Conservation (phyloP, 2,113 vertebrate species). For the Marcusenius ussheri region DNA sequence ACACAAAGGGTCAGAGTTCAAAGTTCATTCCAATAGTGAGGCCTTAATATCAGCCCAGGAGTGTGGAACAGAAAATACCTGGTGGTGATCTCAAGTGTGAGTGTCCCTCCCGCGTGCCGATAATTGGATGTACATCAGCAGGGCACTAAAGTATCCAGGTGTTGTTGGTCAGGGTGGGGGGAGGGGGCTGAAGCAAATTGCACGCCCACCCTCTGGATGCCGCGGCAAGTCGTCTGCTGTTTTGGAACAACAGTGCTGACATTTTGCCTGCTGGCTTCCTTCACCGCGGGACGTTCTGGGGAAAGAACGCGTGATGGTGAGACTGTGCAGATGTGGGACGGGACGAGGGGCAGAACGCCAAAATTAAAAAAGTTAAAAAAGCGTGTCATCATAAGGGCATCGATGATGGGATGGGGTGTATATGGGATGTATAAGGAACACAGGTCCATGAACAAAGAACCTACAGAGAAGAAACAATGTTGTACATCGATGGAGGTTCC, state of each 20-base stretch:
- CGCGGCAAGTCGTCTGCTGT: neutral
- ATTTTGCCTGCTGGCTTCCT: neutral
- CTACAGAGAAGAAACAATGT: neutral
- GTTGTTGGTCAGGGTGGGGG: neutral
- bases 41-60: neutral
- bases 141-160: neutral
- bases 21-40: neutral
- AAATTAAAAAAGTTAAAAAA: neutral
- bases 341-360: neutral
- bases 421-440: neutral
- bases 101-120: neutral
- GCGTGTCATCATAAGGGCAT: neutral
- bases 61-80: neutral
- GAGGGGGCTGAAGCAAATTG: neutral
- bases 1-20: neutral
- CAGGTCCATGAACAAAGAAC: neutral
- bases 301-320: neutral
- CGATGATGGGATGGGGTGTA: neutral
- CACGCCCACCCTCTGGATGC: neutral
- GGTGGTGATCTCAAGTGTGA: neutral
- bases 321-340: neutral
- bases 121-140: conserved; percentile 8
- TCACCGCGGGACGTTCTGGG: neutral
- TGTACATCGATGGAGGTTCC: neutral
- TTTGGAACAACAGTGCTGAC: neutral